A percentile compares a stretch with the other conserved stretches of the same genome.
These are phyloP conservation scores for Thera obeliscata DNA, from an alignment of 2,888 invertebrate species.

Conservation along the genomic window DNA sequence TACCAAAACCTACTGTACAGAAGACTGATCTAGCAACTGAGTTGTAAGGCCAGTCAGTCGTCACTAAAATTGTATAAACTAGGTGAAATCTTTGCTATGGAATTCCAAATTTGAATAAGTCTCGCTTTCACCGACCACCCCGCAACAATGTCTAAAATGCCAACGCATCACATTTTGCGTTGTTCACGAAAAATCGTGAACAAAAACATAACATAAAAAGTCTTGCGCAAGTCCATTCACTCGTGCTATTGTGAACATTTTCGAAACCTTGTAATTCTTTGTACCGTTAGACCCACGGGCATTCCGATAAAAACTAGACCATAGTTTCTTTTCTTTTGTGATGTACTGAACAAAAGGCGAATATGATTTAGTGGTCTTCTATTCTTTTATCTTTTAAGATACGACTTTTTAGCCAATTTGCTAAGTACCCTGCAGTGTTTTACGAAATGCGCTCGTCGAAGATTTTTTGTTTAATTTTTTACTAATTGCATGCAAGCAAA, in stretches of 20 bases:
- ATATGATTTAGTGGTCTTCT: conserved; percentile 75
- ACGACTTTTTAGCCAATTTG: conserved; percentile 40
- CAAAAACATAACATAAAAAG: conserved; percentile 65
- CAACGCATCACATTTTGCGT: conserved; percentile 60
- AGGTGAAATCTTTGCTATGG: conserved; percentile 39
- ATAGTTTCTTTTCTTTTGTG: conserved; percentile 71
- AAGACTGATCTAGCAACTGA: no score
- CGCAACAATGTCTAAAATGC: conserved; percentile 61
- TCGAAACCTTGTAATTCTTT: conserved; percentile 67
- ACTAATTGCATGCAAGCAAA: conserved; percentile 9
- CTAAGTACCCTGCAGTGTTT: conserved; percentile 38
- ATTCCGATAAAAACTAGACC: conserved; percentile 69
- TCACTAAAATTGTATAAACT: neutral
- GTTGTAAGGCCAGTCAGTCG: no score
- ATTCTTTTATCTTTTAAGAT: conserved; percentile 48
- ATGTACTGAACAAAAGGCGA: conserved; percentile 65
- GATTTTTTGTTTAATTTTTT: conserved; percentile 21
- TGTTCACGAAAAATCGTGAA: conserved; percentile 73
- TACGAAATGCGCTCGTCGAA: conserved; percentile 8
- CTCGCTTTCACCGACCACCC: conserved; percentile 78
- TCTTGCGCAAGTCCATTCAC: conserved; percentile 78
- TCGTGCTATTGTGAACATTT: conserved; percentile 69
- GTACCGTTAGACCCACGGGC: conserved; percentile 74
- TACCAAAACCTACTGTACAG: no score
- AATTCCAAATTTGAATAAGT: conserved; percentile 43